phyloP scores from a whole-genome alignment of 1,140 invertebrate species.

The Adelges cooleyi region DNA sequence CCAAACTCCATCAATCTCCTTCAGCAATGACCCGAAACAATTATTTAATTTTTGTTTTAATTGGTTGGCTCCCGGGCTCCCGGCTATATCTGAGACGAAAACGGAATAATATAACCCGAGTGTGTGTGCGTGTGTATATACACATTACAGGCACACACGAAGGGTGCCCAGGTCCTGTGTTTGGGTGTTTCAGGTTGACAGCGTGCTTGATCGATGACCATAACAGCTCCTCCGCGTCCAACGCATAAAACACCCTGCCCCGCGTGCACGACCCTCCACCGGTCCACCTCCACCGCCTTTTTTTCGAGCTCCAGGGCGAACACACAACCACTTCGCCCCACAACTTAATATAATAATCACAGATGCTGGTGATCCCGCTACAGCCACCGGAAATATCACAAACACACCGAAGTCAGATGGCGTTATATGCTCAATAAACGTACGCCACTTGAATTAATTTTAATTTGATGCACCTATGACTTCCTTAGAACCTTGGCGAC shows the following conservation, averaged over 20 bases:
- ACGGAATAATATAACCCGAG: constrained; percentile 22
- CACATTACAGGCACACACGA: background rate
- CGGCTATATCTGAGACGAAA: constrained; percentile 19
- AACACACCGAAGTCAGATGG: no score
- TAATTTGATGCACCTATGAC: no score
- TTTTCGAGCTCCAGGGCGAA: background rate
- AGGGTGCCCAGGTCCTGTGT: constrained; percentile 13
- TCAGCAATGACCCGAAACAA: constrained; percentile 29
- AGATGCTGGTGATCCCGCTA: background rate
- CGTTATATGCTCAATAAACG: no score
- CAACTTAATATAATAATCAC: constrained; percentile 3
- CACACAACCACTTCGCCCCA: background rate
- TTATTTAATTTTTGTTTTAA: constrained; percentile 29
- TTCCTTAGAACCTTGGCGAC: no score
- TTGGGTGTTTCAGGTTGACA: constrained; percentile 26
- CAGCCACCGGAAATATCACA: background rate
- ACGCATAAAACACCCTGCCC: background rate
- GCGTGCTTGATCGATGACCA: constrained; percentile 24
- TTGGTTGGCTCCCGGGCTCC: constrained; percentile 20
- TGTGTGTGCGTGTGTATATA: background rate
- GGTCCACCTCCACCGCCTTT: background rate
- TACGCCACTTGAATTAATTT: no score
- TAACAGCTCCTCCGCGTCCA: background rate
- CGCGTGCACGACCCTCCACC: background rate
- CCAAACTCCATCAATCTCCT: constrained; percentile 21